Evolutionary conservation across 2,113 vertebrate species (phyloP).

Genomic region (Atlantisia rogersi): DNA sequence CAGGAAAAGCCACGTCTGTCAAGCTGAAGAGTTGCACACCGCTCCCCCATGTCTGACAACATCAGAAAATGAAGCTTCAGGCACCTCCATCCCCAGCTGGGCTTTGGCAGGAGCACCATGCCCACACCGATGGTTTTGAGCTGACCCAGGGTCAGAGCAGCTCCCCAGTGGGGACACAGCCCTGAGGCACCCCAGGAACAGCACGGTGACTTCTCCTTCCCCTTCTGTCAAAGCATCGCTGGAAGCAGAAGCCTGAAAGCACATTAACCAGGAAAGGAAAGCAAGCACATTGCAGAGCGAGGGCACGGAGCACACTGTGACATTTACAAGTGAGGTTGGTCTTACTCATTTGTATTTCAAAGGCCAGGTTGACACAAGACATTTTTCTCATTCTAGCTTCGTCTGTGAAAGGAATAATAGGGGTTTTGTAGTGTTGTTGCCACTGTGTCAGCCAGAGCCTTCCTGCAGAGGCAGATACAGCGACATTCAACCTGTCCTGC

Average conservation of each 20-base stretch:
- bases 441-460: not conserved
- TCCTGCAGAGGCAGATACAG: not conserved
- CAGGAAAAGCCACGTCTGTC: not conserved
- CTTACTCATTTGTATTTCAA: conserved; percentile 63
- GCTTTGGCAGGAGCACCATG: not conserved
- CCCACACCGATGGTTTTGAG: not conserved
- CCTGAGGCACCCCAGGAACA: not conserved
- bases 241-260: conserved; percentile 20
- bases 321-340: conserved; percentile 51
- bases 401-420: not conserved
- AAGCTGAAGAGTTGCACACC: not conserved
- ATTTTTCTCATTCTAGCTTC: conserved; percentile 36
- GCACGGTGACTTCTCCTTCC: not conserved
- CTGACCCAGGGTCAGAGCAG: not conserved
- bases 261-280: conserved; percentile 17
- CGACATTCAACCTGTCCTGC: fast-evolving
- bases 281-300: not conserved
- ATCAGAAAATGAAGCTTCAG: not conserved
- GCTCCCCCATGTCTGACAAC: not conserved
- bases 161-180: not conserved
- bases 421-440: not conserved
- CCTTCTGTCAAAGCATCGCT: not conserved
- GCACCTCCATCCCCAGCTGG: not conserved
- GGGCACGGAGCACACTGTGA: conserved; percentile 21
- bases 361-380: conserved; percentile 52